Base-by-base conservation (phyloP, 1,140 invertebrate genomes). In the Lepidurus couesii region DNA sequence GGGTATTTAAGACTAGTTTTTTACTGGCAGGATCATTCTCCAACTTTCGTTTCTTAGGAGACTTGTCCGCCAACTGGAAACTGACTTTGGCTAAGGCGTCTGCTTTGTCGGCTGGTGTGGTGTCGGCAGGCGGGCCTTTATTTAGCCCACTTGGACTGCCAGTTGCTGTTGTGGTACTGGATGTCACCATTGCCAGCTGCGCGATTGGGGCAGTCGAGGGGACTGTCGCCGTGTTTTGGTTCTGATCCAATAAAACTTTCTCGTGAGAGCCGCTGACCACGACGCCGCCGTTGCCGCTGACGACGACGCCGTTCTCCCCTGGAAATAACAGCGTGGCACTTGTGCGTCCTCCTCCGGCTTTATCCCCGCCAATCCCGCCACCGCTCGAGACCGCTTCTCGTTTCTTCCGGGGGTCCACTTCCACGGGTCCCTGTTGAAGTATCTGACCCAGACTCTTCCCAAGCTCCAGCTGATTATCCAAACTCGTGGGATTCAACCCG, bases 1-100 rank as follows among this genome's bases (percentile, higher is more conserved):
- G 53, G 42, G 77, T 65, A 13, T 42, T 44, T 10, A 74, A 24
- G n/a, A 65, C 77, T 21, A 53, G 26, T 42, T 73, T 34, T 16
- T 47, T 42, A 26, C n/a, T 75, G 44, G 34, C 34, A 26, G 44
- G 11, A 13, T 75, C 78, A 9, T 24, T 78, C 75, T 81, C 78
- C 78, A 83, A 79, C 78, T 81, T 81, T 81, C 81, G 79, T 79
- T 88, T 88, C 82, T 88, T 88, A 11, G 87, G 87, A 34, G 87
- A 88, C 80, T 83, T 83, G 79, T 83, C 80, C 75, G 82, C 53
- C 53, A 65, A 65, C 53, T 74, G 78, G 74, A 73, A 73, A 73
- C 53, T 77, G 21, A 73, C 79, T 53, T 44, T 74, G 43, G 74
- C 77, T 24, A 65, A 42, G 0, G 80, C 44, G 78, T 45, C 26